These are phyloP conservation scores for Corapipo altera DNA, from an alignment of 2,113 vertebrate genomes.

Conservation along the genomic window DNA sequence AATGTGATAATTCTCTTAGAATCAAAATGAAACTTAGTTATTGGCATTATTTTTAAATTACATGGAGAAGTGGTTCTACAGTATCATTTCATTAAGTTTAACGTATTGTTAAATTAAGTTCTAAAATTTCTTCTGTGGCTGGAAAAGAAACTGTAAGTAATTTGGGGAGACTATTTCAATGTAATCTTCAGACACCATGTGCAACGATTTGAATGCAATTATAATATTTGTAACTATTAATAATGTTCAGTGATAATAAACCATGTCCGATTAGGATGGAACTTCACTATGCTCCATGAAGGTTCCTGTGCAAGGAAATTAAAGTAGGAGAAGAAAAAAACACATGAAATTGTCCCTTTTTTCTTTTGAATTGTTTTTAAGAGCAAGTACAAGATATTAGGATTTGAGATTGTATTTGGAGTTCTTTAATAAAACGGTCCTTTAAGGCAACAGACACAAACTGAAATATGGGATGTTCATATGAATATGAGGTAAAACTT, in stretches of 20 bases:
- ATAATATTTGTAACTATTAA: background rate
- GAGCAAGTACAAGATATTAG: background rate
- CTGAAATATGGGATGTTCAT: background rate
- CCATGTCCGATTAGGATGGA: accelerated
- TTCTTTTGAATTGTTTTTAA: background rate
- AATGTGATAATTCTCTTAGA: background rate
- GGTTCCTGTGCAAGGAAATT: background rate
- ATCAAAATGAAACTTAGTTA: constrained; percentile 10
- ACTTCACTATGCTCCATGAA: background rate
- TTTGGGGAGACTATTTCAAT: background rate
- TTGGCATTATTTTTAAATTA: background rate
- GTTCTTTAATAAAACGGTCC: background rate
- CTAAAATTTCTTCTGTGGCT: background rate
- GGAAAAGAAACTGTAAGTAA: background rate
- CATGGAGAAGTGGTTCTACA: background rate
- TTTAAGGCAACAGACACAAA: background rate
- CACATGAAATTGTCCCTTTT: accelerated
- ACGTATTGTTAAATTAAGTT: constrained; percentile 1
- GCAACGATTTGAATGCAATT: background rate
- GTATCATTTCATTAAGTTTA: background rate
- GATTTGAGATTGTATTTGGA: background rate
- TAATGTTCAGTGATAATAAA: background rate
- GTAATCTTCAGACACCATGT: background rate
- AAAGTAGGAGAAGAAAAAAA: background rate
- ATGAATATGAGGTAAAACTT: background rate